phyloP scores from a whole-genome alignment of 1,140 invertebrate species.

The Atta cephalotes region DNA sequence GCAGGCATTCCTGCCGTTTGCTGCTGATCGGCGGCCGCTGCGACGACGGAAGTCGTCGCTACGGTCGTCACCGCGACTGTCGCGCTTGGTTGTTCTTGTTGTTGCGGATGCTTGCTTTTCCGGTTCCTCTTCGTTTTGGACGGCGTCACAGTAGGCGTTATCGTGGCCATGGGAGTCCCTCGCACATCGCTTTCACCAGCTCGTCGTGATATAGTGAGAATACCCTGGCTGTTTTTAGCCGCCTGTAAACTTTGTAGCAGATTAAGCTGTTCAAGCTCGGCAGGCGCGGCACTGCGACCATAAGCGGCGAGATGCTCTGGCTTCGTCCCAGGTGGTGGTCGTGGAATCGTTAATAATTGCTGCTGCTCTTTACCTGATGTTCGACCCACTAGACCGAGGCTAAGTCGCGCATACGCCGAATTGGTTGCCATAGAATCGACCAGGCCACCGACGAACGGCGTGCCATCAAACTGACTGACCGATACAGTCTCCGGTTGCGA shows the following conservation, averaged over 20 bases:
- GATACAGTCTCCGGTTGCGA: constrained; percentile 76
- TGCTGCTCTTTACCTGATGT: constrained; percentile 80
- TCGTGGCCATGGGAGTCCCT: constrained; percentile 25
- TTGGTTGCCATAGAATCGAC: constrained; percentile 80
- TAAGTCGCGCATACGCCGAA: constrained; percentile 80
- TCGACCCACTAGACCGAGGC: constrained; percentile 81
- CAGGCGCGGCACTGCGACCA: constrained; percentile 70
- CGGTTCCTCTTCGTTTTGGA: constrained; percentile 80
- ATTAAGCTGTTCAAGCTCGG: constrained; percentile 83
- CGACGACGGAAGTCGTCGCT: constrained; percentile 30
- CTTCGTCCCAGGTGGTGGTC: constrained; percentile 77
- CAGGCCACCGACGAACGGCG: constrained; percentile 76
- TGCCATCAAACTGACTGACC: constrained; percentile 79
- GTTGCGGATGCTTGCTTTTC: constrained; percentile 80
- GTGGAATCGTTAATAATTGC: constrained; percentile 80
- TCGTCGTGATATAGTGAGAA: constrained; percentile 77
- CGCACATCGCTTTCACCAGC: constrained; percentile 60
- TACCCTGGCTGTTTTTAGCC: constrained; percentile 76
- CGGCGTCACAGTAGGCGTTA: constrained; percentile 49
- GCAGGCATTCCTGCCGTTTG: no score
- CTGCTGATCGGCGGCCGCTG: constrained; percentile 53
- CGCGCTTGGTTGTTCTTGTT: constrained; percentile 71
- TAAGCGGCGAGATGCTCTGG: constrained; percentile 80
- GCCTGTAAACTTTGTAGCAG: constrained; percentile 82
- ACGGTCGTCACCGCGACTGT: constrained; percentile 58